Conservation (phyloP, 2,113 vertebrate species). For the Hyaena hyaena region DNA sequence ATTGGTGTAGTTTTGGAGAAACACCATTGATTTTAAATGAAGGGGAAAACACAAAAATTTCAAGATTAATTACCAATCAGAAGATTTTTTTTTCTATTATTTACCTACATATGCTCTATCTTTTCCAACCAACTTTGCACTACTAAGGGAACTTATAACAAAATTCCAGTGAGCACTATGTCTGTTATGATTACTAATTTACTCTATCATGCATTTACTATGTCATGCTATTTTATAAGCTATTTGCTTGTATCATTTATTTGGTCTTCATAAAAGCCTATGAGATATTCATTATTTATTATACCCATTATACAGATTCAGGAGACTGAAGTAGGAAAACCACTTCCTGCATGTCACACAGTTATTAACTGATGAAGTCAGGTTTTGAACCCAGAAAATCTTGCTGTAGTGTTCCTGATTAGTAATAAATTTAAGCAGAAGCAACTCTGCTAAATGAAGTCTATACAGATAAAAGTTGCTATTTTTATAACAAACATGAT, state of each 20-base stretch:
- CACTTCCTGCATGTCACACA: background rate
- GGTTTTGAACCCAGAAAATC: background rate
- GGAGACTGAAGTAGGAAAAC: background rate
- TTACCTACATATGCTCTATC: background rate
- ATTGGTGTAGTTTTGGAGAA: background rate
- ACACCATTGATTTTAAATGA: background rate
- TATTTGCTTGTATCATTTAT: background rate
- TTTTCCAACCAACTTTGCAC: background rate
- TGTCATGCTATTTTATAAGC: background rate
- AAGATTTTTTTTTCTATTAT: background rate
- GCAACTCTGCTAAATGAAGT: background rate
- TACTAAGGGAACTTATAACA: background rate
- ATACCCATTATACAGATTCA: background rate
- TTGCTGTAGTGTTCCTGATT: background rate
- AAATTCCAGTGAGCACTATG: background rate
- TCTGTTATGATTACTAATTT: background rate
- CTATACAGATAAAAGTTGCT: background rate
- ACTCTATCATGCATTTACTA: background rate
- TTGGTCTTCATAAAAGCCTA: background rate
- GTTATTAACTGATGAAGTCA: background rate
- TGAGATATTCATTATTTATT: background rate
- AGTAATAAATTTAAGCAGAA: background rate
- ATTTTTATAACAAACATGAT: background rate
- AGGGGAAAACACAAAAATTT: background rate
- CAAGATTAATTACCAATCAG: background rate